Evolutionary conservation across 2,888 invertebrate species (phyloP).

Genomic region (Orthonevra nobilis): DNA sequence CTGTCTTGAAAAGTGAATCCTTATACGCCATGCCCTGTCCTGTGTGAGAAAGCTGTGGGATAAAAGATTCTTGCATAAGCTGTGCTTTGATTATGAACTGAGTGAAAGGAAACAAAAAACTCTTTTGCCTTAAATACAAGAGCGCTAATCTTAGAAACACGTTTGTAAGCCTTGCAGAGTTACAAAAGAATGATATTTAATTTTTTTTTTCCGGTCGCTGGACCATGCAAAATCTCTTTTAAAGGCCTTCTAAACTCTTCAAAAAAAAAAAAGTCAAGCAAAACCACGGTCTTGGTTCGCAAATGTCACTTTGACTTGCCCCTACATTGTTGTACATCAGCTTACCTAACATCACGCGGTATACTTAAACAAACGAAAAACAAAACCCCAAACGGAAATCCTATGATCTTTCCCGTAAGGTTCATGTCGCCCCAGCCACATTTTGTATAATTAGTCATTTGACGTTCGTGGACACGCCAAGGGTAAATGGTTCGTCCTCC

Average conservation of each 20-base stretch:
- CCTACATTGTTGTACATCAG: constrained; percentile 6
- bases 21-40: too few relatives aligned
- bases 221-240: too few relatives aligned
- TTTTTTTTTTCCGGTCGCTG: too few relatives aligned
- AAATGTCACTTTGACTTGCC: constrained; percentile 18
- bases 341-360: not conserved
- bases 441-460: constrained; percentile 63
- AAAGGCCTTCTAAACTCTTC: not conserved
- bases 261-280: not conserved
- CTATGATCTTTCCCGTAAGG: constrained; percentile 46
- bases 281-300: not conserved
- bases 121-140: too few relatives aligned
- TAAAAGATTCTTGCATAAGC: too few relatives aligned
- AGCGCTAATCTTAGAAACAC: too few relatives aligned
- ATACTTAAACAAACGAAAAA: constrained; percentile 14
- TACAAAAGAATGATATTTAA: too few relatives aligned
- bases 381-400: constrained; percentile 51
- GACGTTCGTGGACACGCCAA: constrained; percentile 32
- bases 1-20: too few relatives aligned
- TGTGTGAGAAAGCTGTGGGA: too few relatives aligned
- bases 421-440: constrained; percentile 44
- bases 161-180: too few relatives aligned
- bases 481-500: constrained; percentile 8
- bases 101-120: too few relatives aligned
- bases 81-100: too few relatives aligned